Conservation (phyloP, 2,113 vertebrate species). For the Alligator mississippiensis region DNA sequence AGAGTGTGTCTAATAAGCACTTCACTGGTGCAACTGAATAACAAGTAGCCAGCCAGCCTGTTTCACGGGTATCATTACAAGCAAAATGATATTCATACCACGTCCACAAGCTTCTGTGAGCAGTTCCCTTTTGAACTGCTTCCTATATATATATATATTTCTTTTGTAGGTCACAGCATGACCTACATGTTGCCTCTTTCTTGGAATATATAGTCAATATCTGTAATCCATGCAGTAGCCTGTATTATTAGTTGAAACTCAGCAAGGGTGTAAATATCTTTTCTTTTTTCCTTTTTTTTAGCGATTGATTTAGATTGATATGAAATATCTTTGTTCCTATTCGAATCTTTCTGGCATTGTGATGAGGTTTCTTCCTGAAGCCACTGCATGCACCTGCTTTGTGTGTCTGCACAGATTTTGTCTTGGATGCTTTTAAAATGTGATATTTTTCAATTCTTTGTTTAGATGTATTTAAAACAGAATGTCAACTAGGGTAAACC, state of each 20-base stretch:
- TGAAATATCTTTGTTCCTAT: background rate
- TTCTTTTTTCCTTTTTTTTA: background rate
- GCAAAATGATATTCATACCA: background rate
- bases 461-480: background rate
- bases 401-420: background rate
- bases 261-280: background rate
- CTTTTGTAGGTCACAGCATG: constrained; percentile 54
- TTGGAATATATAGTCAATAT: background rate
- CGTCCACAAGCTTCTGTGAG: background rate
- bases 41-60: background rate
- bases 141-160: fast-evolving
- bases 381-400: background rate
- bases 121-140: background rate
- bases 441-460: background rate
- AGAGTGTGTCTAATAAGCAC: background rate
- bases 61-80: background rate
- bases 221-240: background rate
- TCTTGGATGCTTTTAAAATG: background rate
- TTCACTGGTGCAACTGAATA: background rate
- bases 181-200: constrained; percentile 25
- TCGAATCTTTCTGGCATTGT: background rate
- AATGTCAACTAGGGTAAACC: background rate
- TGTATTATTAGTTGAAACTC: background rate
- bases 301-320: background rate
- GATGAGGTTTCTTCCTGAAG: background rate